phyloP scores from a whole-genome alignment of 2,888 invertebrate genomes.

The Octonoba sinensis region DNA sequence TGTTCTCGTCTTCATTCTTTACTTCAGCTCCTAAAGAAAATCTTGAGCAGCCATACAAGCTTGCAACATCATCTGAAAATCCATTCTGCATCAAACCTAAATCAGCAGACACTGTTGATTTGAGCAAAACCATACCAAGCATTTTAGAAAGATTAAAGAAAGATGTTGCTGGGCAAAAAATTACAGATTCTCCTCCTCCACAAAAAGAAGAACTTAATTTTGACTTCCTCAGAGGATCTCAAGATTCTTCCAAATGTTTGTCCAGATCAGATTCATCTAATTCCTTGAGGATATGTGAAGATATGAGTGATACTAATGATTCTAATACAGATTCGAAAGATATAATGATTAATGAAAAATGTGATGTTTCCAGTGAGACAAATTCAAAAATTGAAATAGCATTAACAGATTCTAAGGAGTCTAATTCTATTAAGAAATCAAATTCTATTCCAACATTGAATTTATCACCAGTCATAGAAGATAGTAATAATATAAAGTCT shows the following conservation, averaged over 20 bases:
- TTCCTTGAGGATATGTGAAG: conserved; percentile 49
- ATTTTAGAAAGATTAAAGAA: conserved; percentile 46
- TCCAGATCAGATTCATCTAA: conserved; percentile 51
- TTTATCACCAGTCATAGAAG: too few species aligned
- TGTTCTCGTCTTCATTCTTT: conserved; percentile 33
- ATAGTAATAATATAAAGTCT: too few species aligned
- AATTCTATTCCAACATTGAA: too few species aligned
- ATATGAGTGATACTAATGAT: conserved; percentile 47
- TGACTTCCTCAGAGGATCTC: conserved; percentile 48
- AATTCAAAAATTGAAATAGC: neutral
- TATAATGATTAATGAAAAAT: conserved; percentile 14
- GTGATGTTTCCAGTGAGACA: conserved; percentile 63
- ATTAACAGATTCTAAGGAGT: neutral
- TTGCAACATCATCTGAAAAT: conserved; percentile 2
- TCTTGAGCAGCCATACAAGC: neutral
- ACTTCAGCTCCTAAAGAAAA: conserved; percentile 10
- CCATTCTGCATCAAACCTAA: conserved; percentile 26
- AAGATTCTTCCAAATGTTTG: conserved; percentile 27
- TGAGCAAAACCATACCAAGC: conserved; percentile 49
- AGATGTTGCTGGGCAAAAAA: conserved; percentile 36
- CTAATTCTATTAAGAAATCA: too few species aligned
- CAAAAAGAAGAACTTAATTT: conserved; percentile 49
- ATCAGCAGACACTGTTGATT: conserved; percentile 42
- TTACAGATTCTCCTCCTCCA: conserved; percentile 22
- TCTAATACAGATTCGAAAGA: conserved; percentile 45